Conservation (phyloP, 2,113 vertebrate genomes). For the Ciconia boyciana region DNA sequence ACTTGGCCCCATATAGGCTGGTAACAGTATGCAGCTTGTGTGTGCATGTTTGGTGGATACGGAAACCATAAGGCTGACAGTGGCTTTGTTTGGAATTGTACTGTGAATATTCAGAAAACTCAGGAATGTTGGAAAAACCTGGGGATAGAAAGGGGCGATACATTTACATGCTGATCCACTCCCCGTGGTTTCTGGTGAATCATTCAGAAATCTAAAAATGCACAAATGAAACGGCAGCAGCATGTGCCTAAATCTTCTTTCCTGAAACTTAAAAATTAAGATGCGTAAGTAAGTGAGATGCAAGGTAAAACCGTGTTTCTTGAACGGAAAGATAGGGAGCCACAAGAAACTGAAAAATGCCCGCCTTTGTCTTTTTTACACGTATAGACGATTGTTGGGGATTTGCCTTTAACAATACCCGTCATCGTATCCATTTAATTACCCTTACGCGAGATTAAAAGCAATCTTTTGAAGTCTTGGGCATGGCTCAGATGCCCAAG, state of each 20-base stretch:
- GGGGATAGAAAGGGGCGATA: rapidly evolving
- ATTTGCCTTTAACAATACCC: background rate
- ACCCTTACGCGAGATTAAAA: background rate
- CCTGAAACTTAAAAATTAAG: background rate
- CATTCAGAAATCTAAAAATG: rapidly evolving
- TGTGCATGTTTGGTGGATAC: background rate
- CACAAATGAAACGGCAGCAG: background rate
- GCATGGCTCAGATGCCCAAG: rapidly evolving
- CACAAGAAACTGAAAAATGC: background rate
- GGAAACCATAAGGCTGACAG: rapidly evolving
- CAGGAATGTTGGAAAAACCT: background rate
- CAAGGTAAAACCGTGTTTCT: background rate
- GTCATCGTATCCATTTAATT: background rate
- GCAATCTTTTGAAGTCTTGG: rapidly evolving
- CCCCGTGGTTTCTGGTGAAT: background rate
- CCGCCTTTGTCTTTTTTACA: background rate
- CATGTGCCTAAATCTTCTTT: background rate
- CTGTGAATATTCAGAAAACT: background rate
- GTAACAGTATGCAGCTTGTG: background rate
- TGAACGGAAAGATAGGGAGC: background rate
- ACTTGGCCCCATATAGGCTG: rapidly evolving
- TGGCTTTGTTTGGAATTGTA: background rate
- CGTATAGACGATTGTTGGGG: rapidly evolving
- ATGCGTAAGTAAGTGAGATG: background rate
- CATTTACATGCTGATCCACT: background rate